Base-by-base conservation (phyloP, 2,797 vertebrate genomes). In the Betta splendens region DNA sequence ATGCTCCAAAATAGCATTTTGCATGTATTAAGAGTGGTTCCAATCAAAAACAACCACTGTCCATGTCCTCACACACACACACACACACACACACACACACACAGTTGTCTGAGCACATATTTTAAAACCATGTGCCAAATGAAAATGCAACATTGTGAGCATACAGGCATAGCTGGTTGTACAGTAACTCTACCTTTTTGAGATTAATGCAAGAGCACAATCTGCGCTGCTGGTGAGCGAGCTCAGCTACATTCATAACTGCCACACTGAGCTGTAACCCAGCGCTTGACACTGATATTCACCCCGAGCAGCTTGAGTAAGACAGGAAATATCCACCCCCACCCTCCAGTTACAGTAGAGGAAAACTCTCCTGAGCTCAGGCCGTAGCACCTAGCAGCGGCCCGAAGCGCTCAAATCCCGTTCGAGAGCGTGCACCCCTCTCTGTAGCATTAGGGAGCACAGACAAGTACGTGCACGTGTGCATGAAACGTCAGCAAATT, bases 251-350 rank as follows among this genome's bases (percentile, higher is more conserved):
- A 1, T 42, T 74, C 58, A 18, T 56, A 60, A 55, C 42, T 40
- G n/a, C 50, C n/a, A 31, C 63, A 46, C 56, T 52, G 78, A 78
- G 77, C 66, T 81, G 87, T 81, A 89, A 91, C 85, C 76, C 74
- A 81, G 89, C 51, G 59, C 85, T 71, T 79, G 67, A 86, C 83
- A 86, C 85, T 33, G 63, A 62, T 28, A 56, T 80, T 89, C 78
- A 85, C 84, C 87, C 85, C 49, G 17, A 81, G 72, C 66, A 62
- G 81, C 65, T 32, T 63, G 78, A 81, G 69, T 64, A 86, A 74
- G 83, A 85, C 80, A 84, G 85, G 85, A 87, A 87, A 80, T 81
- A 70, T 72, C 65, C 67, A 7, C 44, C 46, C 49, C 39, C 50
- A 43, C 47, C 25, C 40, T 16, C 33, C 77, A 2, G 57, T 79